phyloP scores from a whole-genome alignment of 1,140 invertebrate genomes.

The Pseudomyrmex pallidus region DNA sequence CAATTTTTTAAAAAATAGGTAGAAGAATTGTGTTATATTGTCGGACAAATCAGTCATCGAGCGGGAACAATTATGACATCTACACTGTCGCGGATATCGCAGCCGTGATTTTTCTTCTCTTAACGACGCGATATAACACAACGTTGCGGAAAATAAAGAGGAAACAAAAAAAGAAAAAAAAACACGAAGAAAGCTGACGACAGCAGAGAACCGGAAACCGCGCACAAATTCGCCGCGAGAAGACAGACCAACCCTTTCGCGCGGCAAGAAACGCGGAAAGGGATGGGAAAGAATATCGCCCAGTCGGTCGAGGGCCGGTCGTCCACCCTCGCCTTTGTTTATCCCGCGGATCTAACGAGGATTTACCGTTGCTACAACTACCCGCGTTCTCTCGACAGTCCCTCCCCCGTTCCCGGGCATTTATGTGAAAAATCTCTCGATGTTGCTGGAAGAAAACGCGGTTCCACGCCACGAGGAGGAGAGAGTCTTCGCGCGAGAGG shows the following conservation, averaged over 20 bases:
- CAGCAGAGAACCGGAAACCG: conserved; percentile 21
- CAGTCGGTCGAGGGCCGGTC: conserved; percentile 34
- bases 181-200: not conserved
- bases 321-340: conserved; percentile 73
- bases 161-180: conserved; percentile 7
- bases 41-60: conserved; percentile 1
- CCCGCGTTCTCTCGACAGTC: conserved; percentile 31
- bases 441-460: conserved; percentile 23
- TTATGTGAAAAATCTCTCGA: conserved; percentile 49
- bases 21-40: conserved; percentile 24
- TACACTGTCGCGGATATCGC: not conserved
- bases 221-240: conserved; percentile 34
- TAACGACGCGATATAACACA: conserved; percentile 24
- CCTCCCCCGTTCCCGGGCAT: conserved; percentile 5
- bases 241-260: conserved; percentile 34
- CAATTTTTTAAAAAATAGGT: not conserved
- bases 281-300: conserved; percentile 46
- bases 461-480: conserved; percentile 10
- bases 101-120: not conserved
- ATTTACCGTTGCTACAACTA: conserved; percentile 73
- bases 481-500: not conserved
- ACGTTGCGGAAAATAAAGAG: conserved; percentile 31
- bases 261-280: conserved; percentile 26
- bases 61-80: no score
- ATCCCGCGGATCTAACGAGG: conserved; percentile 79